These are phyloP conservation scores for Staurois parvus DNA, from an alignment of 2,797 vertebrate species.

Conservation along the genomic window DNA sequence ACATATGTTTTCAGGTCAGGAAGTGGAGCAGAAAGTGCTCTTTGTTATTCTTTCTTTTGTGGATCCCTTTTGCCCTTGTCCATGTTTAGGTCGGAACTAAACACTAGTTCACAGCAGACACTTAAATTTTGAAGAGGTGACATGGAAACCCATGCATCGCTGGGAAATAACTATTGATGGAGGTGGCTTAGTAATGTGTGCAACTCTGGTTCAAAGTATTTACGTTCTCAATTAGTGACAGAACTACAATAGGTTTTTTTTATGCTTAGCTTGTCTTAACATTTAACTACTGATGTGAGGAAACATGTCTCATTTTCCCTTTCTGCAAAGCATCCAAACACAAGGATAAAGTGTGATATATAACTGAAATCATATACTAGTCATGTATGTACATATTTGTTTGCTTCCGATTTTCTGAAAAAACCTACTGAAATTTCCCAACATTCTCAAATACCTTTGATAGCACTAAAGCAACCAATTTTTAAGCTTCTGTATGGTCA, in stretches of 20 bases:
- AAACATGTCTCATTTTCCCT: neutral
- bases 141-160: slow-evolving; percentile 64
- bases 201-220: slow-evolving; percentile 39
- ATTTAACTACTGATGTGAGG: neutral
- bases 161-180: slow-evolving; percentile 65
- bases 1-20: slow-evolving; percentile 92
- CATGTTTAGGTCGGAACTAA: slow-evolving; percentile 70
- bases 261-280: neutral
- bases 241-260: neutral
- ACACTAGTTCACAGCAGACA: slow-evolving; percentile 68
- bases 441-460: too few relatives aligned
- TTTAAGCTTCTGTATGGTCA: too few relatives aligned
- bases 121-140: slow-evolving; percentile 68
- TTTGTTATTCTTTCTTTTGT: slow-evolving; percentile 86
- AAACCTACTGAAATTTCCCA: neutral
- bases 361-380: neutral
- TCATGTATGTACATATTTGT: neutral
- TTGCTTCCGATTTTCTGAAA: neutral
- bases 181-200: slow-evolving; percentile 62
- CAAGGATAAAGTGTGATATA: neutral
- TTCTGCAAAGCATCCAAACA: neutral
- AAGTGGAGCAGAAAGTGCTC: slow-evolving; percentile 88
- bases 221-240: neutral
- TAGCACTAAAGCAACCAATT: too few relatives aligned
- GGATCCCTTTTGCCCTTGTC: slow-evolving; percentile 65